Percentiles rank a stretch among this genome's conserved stretches.
Conservation (phyloP, 2,113 vertebrate genomes). For the Antechinus stuartii region DNA sequence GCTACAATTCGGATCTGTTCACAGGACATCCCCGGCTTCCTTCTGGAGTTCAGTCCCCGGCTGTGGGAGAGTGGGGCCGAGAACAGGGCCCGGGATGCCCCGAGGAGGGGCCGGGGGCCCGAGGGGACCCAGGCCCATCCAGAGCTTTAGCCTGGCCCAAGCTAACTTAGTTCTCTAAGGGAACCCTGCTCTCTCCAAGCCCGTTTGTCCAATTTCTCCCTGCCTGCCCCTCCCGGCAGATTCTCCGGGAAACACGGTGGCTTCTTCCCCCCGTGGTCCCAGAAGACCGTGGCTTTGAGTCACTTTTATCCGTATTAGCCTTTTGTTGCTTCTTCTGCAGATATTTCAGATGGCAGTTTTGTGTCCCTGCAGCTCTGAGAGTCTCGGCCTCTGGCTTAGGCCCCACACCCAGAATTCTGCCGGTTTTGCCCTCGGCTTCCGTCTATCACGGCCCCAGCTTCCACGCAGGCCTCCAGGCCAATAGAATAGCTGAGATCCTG, state of each 20-base stretch:
- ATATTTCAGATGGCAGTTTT: background rate
- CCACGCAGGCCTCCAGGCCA: background rate
- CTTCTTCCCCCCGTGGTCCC: background rate
- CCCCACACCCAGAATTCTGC: background rate
- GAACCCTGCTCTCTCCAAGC: background rate
- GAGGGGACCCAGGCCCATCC: background rate
- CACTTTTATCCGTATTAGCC: background rate
- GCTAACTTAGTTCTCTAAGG: background rate
- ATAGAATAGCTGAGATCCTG: background rate
- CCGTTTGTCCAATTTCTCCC: background rate
- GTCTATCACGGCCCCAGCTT: background rate
- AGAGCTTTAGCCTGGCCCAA: background rate
- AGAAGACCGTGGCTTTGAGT: background rate
- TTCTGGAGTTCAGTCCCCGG: constrained; percentile 4
- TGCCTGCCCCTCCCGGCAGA: fast-evolving
- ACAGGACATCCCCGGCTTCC: constrained; percentile 20
- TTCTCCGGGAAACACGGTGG: background rate
- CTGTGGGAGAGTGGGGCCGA: constrained; percentile 33
- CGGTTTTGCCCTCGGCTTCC: background rate
- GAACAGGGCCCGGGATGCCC: background rate
- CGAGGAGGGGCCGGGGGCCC: background rate
- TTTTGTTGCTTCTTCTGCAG: background rate
- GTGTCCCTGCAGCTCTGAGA: background rate
- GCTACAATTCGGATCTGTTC: constrained; percentile 30
- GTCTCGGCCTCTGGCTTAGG: background rate